Percentiles rank a stretch among this genome's conserved stretches.
phyloP scores from a whole-genome alignment of 2,113 vertebrate genomes.

The Petrocephalus zakoni region DNA sequence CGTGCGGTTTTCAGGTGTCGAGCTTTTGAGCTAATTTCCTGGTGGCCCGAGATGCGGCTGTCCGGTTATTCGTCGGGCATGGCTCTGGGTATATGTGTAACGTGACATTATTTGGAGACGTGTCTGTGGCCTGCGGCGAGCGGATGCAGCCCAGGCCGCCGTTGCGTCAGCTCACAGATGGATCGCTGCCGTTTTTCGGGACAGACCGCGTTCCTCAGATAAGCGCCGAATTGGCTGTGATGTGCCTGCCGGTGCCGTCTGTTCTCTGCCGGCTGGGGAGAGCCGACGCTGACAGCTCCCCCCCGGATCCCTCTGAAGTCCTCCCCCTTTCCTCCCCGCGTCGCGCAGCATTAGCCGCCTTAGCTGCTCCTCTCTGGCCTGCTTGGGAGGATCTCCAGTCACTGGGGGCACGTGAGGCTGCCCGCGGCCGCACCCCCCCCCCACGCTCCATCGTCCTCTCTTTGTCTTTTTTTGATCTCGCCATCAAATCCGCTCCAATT shows the following conservation, averaged over 20 bases:
- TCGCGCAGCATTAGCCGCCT: conserved; percentile 53
- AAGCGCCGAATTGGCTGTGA: conserved; percentile 55
- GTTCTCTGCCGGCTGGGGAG: conserved; percentile 53
- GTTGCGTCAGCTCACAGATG: conserved; percentile 17
- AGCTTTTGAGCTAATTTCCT: too few relatives aligned
- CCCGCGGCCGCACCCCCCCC: conserved; percentile 36
- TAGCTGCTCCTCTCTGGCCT: conserved; percentile 35
- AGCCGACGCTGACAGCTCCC: conserved; percentile 49
- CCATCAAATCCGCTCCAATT: conserved; percentile 55
- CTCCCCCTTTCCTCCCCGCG: conserved; percentile 56
- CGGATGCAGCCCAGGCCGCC: conserved; percentile 10
- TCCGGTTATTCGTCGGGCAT: too few relatives aligned
- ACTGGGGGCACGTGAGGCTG: conserved; percentile 33
- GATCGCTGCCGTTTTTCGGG: conserved; percentile 43
- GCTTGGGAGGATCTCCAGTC: conserved; percentile 55
- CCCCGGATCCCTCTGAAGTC: conserved; percentile 65
- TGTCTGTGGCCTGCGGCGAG: neutral
- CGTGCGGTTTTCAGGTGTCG: too few relatives aligned
- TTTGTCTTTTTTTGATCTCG: conserved; percentile 56
- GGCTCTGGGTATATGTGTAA: too few relatives aligned
- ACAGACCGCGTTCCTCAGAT: conserved; percentile 51
- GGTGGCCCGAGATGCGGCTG: too few relatives aligned
- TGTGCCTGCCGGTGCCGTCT: conserved; percentile 59
- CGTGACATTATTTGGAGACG: neutral
- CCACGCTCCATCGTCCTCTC: conserved; percentile 28